Conservation (phyloP, 2,113 vertebrate species). For the Aegithalos caudatus region DNA sequence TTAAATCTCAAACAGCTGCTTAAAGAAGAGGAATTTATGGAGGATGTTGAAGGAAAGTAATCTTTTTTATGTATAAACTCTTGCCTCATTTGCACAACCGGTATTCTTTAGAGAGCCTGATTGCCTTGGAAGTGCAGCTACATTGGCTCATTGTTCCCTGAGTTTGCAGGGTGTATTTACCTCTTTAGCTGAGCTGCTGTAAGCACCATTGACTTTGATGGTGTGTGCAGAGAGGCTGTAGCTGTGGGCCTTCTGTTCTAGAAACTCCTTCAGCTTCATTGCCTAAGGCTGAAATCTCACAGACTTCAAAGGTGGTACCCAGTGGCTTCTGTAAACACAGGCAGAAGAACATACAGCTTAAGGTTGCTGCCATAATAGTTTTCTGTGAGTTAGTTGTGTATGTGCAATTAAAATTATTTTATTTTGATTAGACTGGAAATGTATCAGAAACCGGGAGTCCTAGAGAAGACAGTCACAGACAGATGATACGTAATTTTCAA, state of each 20-base stretch:
- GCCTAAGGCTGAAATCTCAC: neutral
- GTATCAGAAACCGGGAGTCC: neutral
- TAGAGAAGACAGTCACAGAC: conserved; percentile 62
- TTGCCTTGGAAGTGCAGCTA: neutral
- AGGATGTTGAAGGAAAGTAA: neutral
- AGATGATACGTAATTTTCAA: conserved; percentile 78
- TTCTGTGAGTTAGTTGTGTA: neutral
- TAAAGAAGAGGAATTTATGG: neutral
- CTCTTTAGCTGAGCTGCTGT: neutral
- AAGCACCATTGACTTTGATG: neutral
- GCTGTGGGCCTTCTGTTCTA: neutral
- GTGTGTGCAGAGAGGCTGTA: neutral
- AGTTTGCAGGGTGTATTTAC: neutral
- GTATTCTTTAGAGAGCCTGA: neutral
- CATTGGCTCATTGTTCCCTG: neutral
- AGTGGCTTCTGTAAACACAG: neutral
- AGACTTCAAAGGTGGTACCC: neutral
- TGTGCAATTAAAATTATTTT: neutral
- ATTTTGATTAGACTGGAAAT: conserved; percentile 48
- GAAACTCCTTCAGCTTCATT: neutral
- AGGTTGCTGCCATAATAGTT: neutral
- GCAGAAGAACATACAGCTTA: neutral
- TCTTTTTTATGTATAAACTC: neutral
- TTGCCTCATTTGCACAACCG: neutral
- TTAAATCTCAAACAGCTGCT: neutral